Percentiles rank a stretch among this genome's conserved stretches.
These are phyloP conservation scores for Gnathonemus longibarbis DNA, from an alignment of 2,113 vertebrate genomes.

Conservation along the genomic window DNA sequence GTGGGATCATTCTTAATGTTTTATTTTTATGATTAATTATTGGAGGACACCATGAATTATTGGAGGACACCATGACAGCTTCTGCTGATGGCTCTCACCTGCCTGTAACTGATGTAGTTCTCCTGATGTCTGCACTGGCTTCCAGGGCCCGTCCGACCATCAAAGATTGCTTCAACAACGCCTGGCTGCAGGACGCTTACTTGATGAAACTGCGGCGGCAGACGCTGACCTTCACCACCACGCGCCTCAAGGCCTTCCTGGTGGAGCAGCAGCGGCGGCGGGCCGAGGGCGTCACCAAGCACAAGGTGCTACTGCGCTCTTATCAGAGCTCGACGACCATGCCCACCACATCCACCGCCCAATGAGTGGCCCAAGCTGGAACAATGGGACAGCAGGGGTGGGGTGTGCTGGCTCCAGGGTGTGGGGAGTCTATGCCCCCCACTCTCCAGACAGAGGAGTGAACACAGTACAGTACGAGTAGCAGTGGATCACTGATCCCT, in stretches of 20 bases:
- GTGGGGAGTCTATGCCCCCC: constrained; percentile 35
- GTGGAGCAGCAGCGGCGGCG: constrained; percentile 79
- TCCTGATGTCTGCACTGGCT: background rate
- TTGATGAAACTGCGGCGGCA: constrained; percentile 93
- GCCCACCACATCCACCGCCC: constrained; percentile 43
- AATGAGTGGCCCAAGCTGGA: constrained; percentile 46
- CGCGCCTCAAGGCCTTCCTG: constrained; percentile 89
- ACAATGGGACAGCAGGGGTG: background rate
- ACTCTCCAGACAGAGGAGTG: background rate
- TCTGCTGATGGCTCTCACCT: background rate
- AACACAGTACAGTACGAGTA: background rate
- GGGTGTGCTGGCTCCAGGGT: constrained; percentile 20
- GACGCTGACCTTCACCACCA: constrained; percentile 94
- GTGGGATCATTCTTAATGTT: background rate
- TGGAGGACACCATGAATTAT: background rate
- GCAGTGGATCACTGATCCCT: background rate
- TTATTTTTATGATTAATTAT: background rate
- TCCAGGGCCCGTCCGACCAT: constrained; percentile 86
- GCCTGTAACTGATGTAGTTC: background rate
- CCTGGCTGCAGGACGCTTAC: constrained; percentile 95
- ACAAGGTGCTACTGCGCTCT: constrained; percentile 95
- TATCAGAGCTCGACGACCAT: constrained; percentile 71
- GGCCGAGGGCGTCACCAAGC: constrained; percentile 71
- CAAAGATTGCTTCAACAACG: constrained; percentile 86
- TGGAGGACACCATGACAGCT: background rate